A percentile compares a stretch with the other conserved stretches of the same genome.
Conservation (phyloP, 2,888 invertebrate species). For the Protonemura montana region DNA sequence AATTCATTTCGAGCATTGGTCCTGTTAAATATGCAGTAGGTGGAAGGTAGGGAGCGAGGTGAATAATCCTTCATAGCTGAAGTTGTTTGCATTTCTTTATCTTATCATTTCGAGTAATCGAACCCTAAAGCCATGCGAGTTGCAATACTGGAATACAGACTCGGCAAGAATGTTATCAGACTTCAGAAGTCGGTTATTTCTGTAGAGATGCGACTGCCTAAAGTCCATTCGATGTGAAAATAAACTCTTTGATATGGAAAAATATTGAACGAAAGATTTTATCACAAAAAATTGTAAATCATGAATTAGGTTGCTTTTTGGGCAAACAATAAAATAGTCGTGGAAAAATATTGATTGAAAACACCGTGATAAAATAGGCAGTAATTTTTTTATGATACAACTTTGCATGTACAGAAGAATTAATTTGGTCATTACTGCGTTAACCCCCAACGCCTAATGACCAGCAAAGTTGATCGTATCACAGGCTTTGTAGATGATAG, state of each 20-base stretch:
- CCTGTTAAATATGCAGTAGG: too few relatives aligned
- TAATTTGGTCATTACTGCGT: background rate
- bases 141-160: too few relatives aligned
- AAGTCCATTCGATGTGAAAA: too few relatives aligned
- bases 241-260: background rate
- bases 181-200: too few relatives aligned
- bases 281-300: conserved; percentile 15
- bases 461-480: background rate
- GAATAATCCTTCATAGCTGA: too few relatives aligned
- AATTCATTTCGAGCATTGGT: too few relatives aligned
- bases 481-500: background rate
- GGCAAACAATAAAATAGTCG: background rate
- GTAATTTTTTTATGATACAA: background rate
- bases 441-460: background rate
- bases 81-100: too few relatives aligned
- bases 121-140: too few relatives aligned
- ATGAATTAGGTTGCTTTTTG: background rate
- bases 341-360: background rate
- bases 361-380: background rate
- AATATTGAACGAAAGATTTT: conserved; percentile 15
- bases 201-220: too few relatives aligned
- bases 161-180: too few relatives aligned
- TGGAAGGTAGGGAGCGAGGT: too few relatives aligned
- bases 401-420: background rate
- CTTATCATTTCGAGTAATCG: too few relatives aligned